These are phyloP conservation scores for Tenrec ecaudatus DNA, from an alignment of 2,113 vertebrate species.

Conservation along the genomic window DNA sequence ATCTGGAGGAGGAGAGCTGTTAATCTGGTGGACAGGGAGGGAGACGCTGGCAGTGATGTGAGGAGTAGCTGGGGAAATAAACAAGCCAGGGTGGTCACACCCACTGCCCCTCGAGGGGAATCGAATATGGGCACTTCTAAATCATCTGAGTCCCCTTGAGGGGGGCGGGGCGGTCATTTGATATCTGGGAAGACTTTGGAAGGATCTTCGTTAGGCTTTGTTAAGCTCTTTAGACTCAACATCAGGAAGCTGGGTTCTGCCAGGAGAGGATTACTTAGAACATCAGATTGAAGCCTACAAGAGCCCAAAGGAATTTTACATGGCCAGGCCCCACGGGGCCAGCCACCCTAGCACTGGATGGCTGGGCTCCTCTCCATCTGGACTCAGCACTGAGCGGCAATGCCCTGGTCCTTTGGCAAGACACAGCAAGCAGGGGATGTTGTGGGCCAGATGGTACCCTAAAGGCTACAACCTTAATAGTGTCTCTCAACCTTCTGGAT, in stretches of 20 bases:
- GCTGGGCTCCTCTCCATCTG: not conserved
- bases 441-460: not conserved
- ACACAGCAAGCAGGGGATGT: not conserved
- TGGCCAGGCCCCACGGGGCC: not conserved
- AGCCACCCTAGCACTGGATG: not conserved
- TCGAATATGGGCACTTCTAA: not conserved
- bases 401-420: not conserved
- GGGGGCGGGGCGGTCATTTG: not conserved
- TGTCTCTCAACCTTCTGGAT: not conserved
- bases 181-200: slow-evolving; percentile 62
- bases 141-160: slow-evolving; percentile 1
- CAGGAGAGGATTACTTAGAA: not conserved
- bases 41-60: not conserved
- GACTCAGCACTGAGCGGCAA: not conserved
- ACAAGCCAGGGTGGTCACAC: not conserved
- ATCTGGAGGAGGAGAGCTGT: not conserved
- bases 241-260: slow-evolving; percentile 48
- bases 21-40: not conserved
- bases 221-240: slow-evolving; percentile 51
- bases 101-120: not conserved
- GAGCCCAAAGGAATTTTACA: not conserved
- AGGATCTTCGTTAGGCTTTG: slow-evolving; percentile 22
- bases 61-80: not conserved
- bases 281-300: not conserved
- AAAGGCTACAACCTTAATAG: not conserved